These are phyloP conservation scores for Melipona bicolor DNA, from an alignment of 2,888 invertebrate species.

Conservation along the genomic window DNA sequence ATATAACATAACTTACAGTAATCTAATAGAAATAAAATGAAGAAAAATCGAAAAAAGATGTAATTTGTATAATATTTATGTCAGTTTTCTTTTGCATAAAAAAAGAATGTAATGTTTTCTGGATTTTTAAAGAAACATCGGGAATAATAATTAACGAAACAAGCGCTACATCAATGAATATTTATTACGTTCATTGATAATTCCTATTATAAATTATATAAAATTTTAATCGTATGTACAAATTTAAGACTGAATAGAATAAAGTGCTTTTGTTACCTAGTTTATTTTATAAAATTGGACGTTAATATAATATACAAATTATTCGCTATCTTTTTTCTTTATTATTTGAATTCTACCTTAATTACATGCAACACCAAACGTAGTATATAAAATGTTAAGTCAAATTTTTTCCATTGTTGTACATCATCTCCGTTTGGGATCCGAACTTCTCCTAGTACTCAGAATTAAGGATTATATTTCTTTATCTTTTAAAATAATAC, in stretches of 20 bases:
- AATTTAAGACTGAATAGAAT: slow-evolving; percentile 58
- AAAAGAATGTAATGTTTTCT: not conserved
- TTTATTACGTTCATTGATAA: slow-evolving; percentile 39
- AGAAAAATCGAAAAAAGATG: not conserved
- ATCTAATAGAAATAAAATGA: slow-evolving; percentile 3
- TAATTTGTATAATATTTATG: slow-evolving; percentile 18
- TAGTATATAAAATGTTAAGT: slow-evolving; percentile 83
- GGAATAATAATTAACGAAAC: slow-evolving; percentile 23
- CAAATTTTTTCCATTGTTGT: slow-evolving; percentile 78
- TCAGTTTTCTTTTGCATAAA: slow-evolving; percentile 3
- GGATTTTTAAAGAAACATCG: slow-evolving; percentile 4
- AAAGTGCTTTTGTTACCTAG: slow-evolving; percentile 62
- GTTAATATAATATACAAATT: slow-evolving; percentile 82
- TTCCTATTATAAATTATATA: slow-evolving; percentile 51
- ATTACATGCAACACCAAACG: slow-evolving; percentile 84
- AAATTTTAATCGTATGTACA: slow-evolving; percentile 42
- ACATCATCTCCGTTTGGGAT: slow-evolving; percentile 84
- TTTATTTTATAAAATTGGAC: slow-evolving; percentile 81
- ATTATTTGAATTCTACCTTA: slow-evolving; percentile 79
- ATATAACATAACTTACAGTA: not conserved
- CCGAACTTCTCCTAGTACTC: slow-evolving; percentile 82
- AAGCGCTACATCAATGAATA: not conserved
- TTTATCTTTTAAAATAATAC: not conserved
- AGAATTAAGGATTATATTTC: slow-evolving; percentile 75
- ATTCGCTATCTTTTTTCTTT: slow-evolving; percentile 78